Conservation (phyloP, 1,140 invertebrate genomes). For the Zaprionus vittiger region DNA sequence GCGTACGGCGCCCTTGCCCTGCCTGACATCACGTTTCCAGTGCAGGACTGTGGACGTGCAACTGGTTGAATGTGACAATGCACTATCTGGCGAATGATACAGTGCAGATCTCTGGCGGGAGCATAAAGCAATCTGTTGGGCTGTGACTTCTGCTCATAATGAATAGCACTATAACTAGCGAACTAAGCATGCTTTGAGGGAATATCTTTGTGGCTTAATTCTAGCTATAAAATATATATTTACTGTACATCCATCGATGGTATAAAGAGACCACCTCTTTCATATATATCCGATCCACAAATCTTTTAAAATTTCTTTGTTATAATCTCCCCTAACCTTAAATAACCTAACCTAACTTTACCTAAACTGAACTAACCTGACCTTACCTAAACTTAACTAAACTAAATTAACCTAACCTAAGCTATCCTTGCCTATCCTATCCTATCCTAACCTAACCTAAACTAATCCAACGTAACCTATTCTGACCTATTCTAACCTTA, state of each 20-base stretch:
- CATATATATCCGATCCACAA: too few relatives aligned
- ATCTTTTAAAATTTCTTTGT: too few relatives aligned
- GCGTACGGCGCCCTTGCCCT: conserved; percentile 62
- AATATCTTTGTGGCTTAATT: too few relatives aligned
- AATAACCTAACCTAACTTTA: too few relatives aligned
- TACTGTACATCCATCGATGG: too few relatives aligned
- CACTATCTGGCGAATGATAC: neutral
- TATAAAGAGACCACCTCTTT: too few relatives aligned
- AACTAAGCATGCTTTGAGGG: too few relatives aligned
- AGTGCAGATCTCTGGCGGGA: neutral
- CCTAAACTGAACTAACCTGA: neutral
- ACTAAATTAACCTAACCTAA: neutral
- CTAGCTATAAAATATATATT: too few relatives aligned
- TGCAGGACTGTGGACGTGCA: conserved; percentile 7
- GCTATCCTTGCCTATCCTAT: too few relatives aligned
- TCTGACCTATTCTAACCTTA: neutral
- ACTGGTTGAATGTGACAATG: conserved; percentile 5
- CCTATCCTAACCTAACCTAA: too few relatives aligned
- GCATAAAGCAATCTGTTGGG: neutral
- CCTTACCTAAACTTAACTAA: neutral
- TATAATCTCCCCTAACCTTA: too few relatives aligned
- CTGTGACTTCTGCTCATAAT: neutral
- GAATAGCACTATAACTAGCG: neutral
- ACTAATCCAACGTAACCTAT: too few relatives aligned
- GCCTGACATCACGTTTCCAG: conserved; percentile 66